phyloP scores from a whole-genome alignment of 2,888 invertebrate species.

The Steinernema hermaphroditum region DNA sequence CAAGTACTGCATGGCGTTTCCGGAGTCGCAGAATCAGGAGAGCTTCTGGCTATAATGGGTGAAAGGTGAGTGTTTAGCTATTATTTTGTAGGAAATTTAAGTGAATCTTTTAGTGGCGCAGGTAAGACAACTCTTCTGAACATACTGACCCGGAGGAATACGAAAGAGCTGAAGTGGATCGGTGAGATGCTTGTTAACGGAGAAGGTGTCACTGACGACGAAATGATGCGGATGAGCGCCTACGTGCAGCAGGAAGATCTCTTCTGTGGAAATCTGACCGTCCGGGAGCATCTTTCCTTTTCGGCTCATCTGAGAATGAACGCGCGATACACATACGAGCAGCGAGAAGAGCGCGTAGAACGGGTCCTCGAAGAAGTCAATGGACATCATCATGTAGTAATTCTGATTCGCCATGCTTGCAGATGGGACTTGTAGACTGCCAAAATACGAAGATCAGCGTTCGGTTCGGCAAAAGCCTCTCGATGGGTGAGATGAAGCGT shows the following conservation, averaged over 20 bases:
- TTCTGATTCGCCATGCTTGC: constrained; percentile 65
- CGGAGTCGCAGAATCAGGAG: constrained; percentile 53
- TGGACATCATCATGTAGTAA: too few relatives aligned
- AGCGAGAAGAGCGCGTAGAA: constrained; percentile 44
- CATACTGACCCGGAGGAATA: constrained; percentile 76
- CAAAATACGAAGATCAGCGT: constrained; percentile 73
- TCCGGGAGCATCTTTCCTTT: constrained; percentile 82
- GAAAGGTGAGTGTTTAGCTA: background rate
- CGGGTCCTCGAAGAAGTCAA: constrained; percentile 36
- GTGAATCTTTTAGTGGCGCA: constrained; percentile 78
- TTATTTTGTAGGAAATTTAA: background rate
- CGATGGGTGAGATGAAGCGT: constrained; percentile 88
- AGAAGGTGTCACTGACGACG: constrained; percentile 40
- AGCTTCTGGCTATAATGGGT: constrained; percentile 57
- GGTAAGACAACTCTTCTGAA: constrained; percentile 87
- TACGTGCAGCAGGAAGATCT: constrained; percentile 89
- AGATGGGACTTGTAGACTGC: constrained; percentile 54
- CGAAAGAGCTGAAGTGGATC: constrained; percentile 32
- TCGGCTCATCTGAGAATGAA: constrained; percentile 71
- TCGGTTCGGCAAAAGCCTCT: constrained; percentile 74
- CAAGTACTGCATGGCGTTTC: constrained; percentile 35
- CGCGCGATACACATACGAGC: constrained; percentile 46
- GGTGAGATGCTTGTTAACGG: constrained; percentile 53
- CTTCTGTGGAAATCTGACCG: constrained; percentile 81
- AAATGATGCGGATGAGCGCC: constrained; percentile 75